Base-by-base conservation (phyloP, 2,888 invertebrate genomes). In the Apodemia zela region DNA sequence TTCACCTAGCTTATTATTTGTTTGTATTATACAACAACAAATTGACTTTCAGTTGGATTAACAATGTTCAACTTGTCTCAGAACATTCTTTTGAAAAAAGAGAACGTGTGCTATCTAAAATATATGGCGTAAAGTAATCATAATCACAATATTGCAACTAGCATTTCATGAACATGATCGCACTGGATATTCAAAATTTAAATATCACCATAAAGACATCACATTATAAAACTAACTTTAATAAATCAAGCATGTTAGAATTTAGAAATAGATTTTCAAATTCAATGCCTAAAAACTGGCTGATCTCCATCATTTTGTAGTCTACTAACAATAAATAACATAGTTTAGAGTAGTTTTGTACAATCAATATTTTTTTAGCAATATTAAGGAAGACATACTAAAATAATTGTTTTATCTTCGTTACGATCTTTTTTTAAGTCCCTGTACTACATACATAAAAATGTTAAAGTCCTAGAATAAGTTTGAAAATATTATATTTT, bases 221-320 rank as follows among this genome's bases (percentile, higher is more conserved):
- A 5, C 42, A 42, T 42, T 15, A 42, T 15, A 15, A 15, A 4
- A 42, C 13, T 42, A 15, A 15, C 0, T 15, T 5, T 4, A 21
- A 25, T 54, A 18, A 51, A 18, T 6, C 5, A 21, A 21, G 54
- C 54, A 54, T 54, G 54, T 25, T 54, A 54, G 54, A 54, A 54
- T 4, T 54, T 54, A 54, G 54, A 54, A 54, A 25, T 54, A 54
- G 54, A 25, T 25, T 11, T 51, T 51, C 49, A 51, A 11, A 51
- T 51, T 15, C 8, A 49, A 17, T 8, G 8, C 7, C 18, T 49
- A 18, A 54, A 11, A 54, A 15, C 15, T 42, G 42, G 13, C 15
- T 15, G 15, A 42, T 15, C 42, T 15, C 15, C 15, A 5, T 15
- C 42, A 42, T 42, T 42, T 42, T 15, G 42, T 15, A 42, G 42